Conservation (phyloP, 2,113 vertebrate species). For the Carollia perspicillata region DNA sequence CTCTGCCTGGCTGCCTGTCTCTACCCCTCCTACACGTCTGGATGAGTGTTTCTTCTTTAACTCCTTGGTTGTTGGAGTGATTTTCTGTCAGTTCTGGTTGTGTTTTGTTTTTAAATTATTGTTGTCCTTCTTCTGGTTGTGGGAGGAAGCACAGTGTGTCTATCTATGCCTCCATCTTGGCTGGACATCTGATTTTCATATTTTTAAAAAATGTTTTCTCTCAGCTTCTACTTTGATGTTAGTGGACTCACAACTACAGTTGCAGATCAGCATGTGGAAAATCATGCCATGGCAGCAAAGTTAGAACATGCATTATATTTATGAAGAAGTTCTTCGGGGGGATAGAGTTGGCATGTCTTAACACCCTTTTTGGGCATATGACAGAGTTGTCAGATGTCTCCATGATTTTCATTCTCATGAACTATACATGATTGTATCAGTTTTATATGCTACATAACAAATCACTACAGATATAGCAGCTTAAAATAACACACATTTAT, state of each 20-base stretch:
- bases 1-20: too few species aligned
- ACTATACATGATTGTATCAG: background rate
- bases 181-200: background rate
- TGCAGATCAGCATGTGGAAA: background rate
- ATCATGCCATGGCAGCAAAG: background rate
- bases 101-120: too few species aligned
- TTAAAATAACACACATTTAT: background rate
- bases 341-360: background rate
- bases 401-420: background rate
- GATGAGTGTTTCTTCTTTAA: too few species aligned
- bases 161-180: too few species aligned
- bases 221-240: background rate
- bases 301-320: constrained; percentile 1
- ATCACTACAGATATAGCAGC: background rate
- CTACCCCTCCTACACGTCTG: too few species aligned
- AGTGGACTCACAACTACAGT: background rate
- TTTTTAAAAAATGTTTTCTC: background rate
- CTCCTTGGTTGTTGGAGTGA: too few species aligned
- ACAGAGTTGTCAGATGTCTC: background rate
- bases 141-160: too few species aligned
- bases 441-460: background rate
- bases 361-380: background rate
- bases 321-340: background rate
- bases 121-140: too few species aligned
- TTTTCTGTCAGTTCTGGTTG: too few species aligned